These are phyloP conservation scores for Acropora tenuis DNA, from an alignment of 64 coral and sea anemone genomes.

Conservation along the genomic window DNA sequence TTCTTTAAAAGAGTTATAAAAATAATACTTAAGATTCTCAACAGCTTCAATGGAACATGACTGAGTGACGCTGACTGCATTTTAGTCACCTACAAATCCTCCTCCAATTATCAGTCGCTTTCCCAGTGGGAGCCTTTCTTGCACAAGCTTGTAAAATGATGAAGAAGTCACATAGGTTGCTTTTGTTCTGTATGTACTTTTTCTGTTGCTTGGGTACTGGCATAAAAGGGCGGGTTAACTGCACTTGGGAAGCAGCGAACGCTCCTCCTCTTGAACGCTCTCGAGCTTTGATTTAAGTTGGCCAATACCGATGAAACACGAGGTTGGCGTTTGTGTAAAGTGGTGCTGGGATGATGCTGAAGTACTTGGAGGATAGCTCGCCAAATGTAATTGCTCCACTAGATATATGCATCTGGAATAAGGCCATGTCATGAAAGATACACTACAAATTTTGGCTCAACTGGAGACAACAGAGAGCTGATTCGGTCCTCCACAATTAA, in stretches of 20 bases:
- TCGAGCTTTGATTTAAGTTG: constrained; percentile 40
- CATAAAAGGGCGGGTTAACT: constrained; percentile 15
- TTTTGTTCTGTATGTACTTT: constrained; percentile 55
- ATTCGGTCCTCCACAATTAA: too few relatives aligned
- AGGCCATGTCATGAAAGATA: too few relatives aligned
- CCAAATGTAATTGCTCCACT: too few relatives aligned
- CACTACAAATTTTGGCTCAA: too few relatives aligned
- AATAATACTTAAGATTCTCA: too few relatives aligned
- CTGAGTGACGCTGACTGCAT: background rate
- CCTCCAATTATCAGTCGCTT: constrained; percentile 29
- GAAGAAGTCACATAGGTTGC: constrained; percentile 45
- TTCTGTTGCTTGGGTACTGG: constrained; percentile 53
- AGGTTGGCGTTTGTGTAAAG: constrained; percentile 29
- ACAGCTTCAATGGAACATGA: background rate
- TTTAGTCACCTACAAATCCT: constrained; percentile 20
- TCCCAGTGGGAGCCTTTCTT: constrained; percentile 28
- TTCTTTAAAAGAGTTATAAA: too few relatives aligned
- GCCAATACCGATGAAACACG: constrained; percentile 51
- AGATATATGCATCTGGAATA: too few relatives aligned
- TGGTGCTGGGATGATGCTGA: constrained; percentile 27
- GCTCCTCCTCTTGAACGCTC: constrained; percentile 11
- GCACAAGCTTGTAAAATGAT: background rate
- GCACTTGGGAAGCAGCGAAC: constrained; percentile 28
- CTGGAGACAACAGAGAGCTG: too few relatives aligned
- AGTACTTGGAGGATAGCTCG: constrained; percentile 41